phyloP scores from a whole-genome alignment of 2,797 vertebrate genomes.

The Rhodeus uyekii region DNA sequence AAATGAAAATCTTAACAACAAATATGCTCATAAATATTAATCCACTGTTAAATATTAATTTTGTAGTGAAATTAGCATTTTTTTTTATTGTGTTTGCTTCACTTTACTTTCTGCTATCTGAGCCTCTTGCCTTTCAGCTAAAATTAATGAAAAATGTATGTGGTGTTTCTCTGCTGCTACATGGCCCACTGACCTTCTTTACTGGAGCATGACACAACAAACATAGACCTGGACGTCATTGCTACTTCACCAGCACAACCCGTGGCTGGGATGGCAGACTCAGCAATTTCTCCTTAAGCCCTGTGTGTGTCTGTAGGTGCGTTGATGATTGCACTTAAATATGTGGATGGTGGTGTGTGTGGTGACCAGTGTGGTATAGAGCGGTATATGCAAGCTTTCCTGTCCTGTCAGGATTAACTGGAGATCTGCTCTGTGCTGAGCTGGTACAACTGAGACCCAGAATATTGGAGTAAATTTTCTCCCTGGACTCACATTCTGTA shows the following conservation, averaged over 20 bases:
- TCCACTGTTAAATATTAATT: constrained; percentile 63
- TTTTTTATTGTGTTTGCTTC: constrained; percentile 61
- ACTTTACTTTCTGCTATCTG: constrained; percentile 53
- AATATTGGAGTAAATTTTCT: constrained; percentile 29
- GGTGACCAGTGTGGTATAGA: neutral
- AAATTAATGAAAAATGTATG: constrained; percentile 65
- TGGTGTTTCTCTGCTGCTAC: constrained; percentile 46
- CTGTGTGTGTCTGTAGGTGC: constrained; percentile 10
- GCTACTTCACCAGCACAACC: neutral
- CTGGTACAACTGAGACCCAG: constrained; percentile 25
- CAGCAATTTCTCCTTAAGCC: constrained; percentile 27
- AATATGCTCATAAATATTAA: constrained; percentile 60
- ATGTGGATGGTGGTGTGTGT: neutral
- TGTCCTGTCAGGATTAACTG: constrained; percentile 47
- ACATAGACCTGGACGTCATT: neutral
- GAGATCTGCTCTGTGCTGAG: constrained; percentile 34
- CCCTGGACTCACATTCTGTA: constrained; percentile 15
- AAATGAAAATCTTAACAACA: constrained; percentile 49
- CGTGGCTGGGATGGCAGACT: constrained; percentile 19
- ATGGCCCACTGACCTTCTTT: constrained; percentile 34
- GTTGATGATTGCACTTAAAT: constrained; percentile 7
- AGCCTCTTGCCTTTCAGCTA: constrained; percentile 56
- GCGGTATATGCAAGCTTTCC: constrained; percentile 22
- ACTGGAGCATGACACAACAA: constrained; percentile 26
- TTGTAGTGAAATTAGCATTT: constrained; percentile 58